phyloP scores from a whole-genome alignment of 2,888 invertebrate species.

The Eilema depressum region DNA sequence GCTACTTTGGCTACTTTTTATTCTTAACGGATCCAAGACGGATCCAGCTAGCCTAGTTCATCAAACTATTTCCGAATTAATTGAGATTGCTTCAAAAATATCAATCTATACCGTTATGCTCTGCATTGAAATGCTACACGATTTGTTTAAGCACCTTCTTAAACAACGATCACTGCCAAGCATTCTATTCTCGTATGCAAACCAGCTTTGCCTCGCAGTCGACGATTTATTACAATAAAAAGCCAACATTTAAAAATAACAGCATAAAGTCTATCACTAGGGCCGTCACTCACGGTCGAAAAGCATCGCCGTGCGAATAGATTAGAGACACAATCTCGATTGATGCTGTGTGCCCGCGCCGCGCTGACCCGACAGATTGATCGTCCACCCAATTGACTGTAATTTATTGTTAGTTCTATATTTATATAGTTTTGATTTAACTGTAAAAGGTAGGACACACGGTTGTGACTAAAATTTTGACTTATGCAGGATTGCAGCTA shows the following conservation, averaged over 20 bases:
- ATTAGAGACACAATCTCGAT: constrained; percentile 37
- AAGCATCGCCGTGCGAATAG: constrained; percentile 35
- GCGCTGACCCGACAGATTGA: constrained; percentile 19
- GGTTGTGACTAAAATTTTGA: background rate
- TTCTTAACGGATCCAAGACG: no score
- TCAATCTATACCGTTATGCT: background rate
- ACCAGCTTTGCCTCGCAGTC: background rate
- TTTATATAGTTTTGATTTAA: constrained; percentile 10
- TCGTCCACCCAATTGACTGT: constrained; percentile 17
- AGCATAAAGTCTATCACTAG: constrained; percentile 9
- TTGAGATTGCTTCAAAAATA: background rate
- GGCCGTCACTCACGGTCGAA: constrained; percentile 32
- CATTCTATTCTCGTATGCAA: constrained; percentile 1
- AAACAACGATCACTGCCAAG: background rate
- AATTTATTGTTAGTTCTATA: constrained; percentile 17
- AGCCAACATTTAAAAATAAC: constrained; percentile 2
- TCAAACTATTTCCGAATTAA: no score
- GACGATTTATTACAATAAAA: background rate
- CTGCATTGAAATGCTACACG: background rate
- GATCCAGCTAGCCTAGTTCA: no score
- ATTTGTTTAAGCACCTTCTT: background rate
- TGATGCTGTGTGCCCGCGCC: constrained; percentile 18
- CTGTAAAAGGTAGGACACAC: background rate
- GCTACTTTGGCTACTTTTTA: no score
- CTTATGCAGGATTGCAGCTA: no score